Evolutionary conservation across 2,888 invertebrate genomes (phyloP).

Genomic region (Erebia ligea): DNA sequence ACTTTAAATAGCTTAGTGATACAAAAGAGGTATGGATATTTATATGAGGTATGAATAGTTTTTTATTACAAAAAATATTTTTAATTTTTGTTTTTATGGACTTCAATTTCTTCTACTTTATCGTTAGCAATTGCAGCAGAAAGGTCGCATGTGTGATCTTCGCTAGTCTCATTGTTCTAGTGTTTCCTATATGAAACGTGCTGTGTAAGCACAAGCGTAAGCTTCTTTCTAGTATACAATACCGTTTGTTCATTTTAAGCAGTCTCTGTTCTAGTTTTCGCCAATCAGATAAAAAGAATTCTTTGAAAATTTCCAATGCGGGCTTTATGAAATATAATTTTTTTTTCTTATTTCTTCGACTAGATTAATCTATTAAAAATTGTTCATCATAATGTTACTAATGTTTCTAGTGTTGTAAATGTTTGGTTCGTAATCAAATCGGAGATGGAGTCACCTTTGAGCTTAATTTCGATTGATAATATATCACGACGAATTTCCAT

Average conservation of each 20-base stretch:
- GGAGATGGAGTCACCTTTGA: background rate
- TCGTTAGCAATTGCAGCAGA: constrained; percentile 61
- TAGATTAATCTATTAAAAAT: no score
- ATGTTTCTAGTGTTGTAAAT: no score
- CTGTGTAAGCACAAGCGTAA: constrained; percentile 66
- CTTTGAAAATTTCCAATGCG: constrained; percentile 18
- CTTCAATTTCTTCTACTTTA: constrained; percentile 66
- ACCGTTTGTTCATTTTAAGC: constrained; percentile 46
- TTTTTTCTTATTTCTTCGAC: background rate
- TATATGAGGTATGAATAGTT: background rate
- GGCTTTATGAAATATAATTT: constrained; percentile 14
- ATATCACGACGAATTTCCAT: constrained; percentile 23
- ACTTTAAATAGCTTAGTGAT: no score
- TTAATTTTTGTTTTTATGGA: no score
- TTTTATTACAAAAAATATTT: no score
- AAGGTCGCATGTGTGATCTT: constrained; percentile 71
- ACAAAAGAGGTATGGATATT: no score
- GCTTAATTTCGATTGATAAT: no score
- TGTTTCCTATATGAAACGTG: constrained; percentile 62
- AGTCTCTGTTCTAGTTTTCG: constrained; percentile 38
- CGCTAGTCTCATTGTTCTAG: constrained; percentile 64
- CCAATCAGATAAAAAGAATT: constrained; percentile 33
- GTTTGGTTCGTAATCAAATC: no score
- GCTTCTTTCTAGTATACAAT: constrained; percentile 50
- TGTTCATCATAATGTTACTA: no score